Percentiles rank a stretch among this genome's conserved stretches.
Conservation (phyloP, 2,888 invertebrate species). For the Psylliodes chrysocephalus region DNA sequence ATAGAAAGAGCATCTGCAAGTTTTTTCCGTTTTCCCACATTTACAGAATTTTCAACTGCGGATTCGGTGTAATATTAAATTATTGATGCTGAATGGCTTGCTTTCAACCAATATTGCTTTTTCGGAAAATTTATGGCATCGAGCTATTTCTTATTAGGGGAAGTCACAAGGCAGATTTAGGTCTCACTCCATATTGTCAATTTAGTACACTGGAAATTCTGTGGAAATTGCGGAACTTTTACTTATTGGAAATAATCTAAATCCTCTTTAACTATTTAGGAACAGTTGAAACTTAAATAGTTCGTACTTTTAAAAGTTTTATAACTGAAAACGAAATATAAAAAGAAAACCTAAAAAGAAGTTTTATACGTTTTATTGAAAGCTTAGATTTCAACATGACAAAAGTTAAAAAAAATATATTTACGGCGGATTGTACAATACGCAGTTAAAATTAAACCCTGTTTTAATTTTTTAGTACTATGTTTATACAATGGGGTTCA, state of each 20-base stretch:
- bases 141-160: constrained; percentile 32
- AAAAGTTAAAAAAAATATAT: no score
- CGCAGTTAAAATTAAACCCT: no score
- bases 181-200: neutral
- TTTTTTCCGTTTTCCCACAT: constrained; percentile 17
- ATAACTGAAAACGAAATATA: neutral
- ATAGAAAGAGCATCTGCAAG: constrained; percentile 18
- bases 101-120: constrained; percentile 30
- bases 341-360: no score
- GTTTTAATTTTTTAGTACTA: no score
- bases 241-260: neutral
- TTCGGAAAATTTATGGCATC: constrained; percentile 20
- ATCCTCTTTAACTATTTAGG: neutral
- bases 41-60: constrained; percentile 23
- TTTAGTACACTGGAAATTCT: neutral
- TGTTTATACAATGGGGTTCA: no score
- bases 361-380: no score
- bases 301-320: neutral
- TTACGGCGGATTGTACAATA: no score
- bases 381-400: no score
- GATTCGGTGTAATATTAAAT: constrained; percentile 29
- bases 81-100: constrained; percentile 32
- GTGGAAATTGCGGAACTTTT: neutral
- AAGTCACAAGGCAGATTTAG: constrained; percentile 16
- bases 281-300: neutral